Conservation (phyloP, 53 echinoderm and acorn worm species). For the Mesocentrotus franciscanus region DNA sequence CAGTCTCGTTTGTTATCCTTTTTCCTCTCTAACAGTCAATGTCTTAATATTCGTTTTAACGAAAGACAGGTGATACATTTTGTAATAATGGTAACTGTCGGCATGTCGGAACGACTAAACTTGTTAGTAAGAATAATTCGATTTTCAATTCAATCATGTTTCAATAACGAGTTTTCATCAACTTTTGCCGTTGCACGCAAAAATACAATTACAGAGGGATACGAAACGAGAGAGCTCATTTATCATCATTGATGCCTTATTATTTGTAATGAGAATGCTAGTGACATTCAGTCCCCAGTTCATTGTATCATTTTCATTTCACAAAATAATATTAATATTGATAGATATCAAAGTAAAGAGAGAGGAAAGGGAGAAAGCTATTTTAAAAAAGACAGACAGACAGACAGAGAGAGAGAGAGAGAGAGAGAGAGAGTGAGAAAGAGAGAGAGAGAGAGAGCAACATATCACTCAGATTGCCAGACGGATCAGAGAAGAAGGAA, state of each 20-base stretch:
- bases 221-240: background rate
- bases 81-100: no score
- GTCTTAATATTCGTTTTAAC: no score
- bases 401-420: background rate
- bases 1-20: no score
- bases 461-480: background rate
- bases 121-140: background rate
- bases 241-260: background rate
- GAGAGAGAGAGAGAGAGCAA: background rate
- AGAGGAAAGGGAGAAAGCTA: background rate
- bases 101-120: background rate
- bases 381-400: no score
- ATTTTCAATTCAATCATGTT: constrained; percentile 11
- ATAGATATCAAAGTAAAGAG: background rate
- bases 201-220: background rate
- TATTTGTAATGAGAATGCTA: background rate
- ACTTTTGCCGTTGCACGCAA: background rate
- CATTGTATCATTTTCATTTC: background rate
- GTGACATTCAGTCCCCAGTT: background rate
- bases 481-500: background rate
- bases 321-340: background rate
- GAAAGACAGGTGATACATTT: no score
- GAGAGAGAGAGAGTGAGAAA: background rate
- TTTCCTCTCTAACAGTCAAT: no score
- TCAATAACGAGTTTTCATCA: background rate